These are phyloP conservation scores for Neodiprion pinetum DNA, from an alignment of 1,140 invertebrate species.

Conservation along the genomic window DNA sequence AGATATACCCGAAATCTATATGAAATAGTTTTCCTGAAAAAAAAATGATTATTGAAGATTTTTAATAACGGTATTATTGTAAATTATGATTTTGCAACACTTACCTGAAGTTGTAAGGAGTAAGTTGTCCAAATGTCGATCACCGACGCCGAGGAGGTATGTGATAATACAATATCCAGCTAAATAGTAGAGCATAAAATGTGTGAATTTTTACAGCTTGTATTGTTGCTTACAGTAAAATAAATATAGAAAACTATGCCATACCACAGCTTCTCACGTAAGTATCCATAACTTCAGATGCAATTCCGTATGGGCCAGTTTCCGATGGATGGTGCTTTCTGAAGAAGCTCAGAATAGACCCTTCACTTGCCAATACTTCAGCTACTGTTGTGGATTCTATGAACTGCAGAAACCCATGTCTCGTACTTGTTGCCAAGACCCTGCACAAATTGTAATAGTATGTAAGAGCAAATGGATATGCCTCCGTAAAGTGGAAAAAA, in stretches of 20 bases:
- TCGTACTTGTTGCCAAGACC: constrained; percentile 91
- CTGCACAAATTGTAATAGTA: constrained; percentile 40
- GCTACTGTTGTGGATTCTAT: constrained; percentile 94
- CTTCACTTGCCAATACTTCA: constrained; percentile 87
- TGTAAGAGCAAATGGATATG: constrained; percentile 6
- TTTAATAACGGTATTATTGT: background rate
- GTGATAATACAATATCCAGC: constrained; percentile 99
- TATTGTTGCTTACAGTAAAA: background rate
- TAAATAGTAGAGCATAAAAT: constrained; percentile 47
- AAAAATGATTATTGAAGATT: background rate
- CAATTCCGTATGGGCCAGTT: constrained; percentile 87
- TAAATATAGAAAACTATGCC: constrained; percentile 28
- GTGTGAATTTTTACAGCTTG: background rate
- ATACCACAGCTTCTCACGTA: constrained; percentile 94
- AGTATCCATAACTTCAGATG: constrained; percentile 95
- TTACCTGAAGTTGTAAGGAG: constrained; percentile 82
- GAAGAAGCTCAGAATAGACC: constrained; percentile 91
- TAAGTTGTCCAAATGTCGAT: constrained; percentile 97
- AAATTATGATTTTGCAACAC: background rate
- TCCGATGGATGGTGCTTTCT: constrained; percentile 88
- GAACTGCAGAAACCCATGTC: constrained; percentile 97
- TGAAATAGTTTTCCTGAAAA: constrained; percentile 87
- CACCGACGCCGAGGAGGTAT: constrained; percentile 96
- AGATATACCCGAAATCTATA: constrained; percentile 99
- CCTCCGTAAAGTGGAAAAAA: constrained; percentile 19